A percentile compares a stretch with the other conserved stretches of the same genome.
Evolutionary conservation across 2,888 invertebrate genomes (phyloP).

Genomic region (Scelioninae gen. 1): DNA sequence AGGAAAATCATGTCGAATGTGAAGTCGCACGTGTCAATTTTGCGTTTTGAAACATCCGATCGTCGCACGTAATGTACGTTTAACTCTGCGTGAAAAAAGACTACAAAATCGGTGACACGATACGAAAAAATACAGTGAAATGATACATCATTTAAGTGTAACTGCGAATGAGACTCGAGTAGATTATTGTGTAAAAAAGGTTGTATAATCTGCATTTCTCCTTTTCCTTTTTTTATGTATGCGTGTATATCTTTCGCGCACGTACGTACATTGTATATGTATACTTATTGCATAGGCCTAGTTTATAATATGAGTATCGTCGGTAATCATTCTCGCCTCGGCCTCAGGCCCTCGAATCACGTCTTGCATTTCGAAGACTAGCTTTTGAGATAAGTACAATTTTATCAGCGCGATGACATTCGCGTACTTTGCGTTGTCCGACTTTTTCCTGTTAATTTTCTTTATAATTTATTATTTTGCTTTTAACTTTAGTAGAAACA

Average conservation of each 20-base stretch:
- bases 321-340: slow-evolving; percentile 51
- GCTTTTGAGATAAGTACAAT: slow-evolving; percentile 31
- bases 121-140: slow-evolving; percentile 51
- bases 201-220: slow-evolving; percentile 55
- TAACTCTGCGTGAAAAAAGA: slow-evolving; percentile 52
- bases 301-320: slow-evolving; percentile 59
- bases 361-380: slow-evolving; percentile 28
- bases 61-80: slow-evolving; percentile 35
- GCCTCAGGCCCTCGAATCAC: slow-evolving; percentile 40
- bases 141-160: slow-evolving; percentile 42
- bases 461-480: no score
- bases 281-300: slow-evolving; percentile 64
- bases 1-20: neutral
- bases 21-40: slow-evolving; percentile 46
- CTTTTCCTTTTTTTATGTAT: slow-evolving; percentile 20
- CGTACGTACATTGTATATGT: slow-evolving; percentile 46
- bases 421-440: slow-evolving; percentile 38
- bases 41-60: slow-evolving; percentile 34
- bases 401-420: slow-evolving; percentile 33
- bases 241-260: slow-evolving; percentile 27
- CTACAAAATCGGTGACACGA: slow-evolving; percentile 49
- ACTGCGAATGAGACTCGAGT: slow-evolving; percentile 43
- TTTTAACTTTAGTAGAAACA: no score
- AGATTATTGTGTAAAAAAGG: slow-evolving; percentile 62
- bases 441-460: neutral